Evolutionary conservation across 1,140 invertebrate genomes (phyloP).

Genomic region (Cecropterus lyciades): DNA sequence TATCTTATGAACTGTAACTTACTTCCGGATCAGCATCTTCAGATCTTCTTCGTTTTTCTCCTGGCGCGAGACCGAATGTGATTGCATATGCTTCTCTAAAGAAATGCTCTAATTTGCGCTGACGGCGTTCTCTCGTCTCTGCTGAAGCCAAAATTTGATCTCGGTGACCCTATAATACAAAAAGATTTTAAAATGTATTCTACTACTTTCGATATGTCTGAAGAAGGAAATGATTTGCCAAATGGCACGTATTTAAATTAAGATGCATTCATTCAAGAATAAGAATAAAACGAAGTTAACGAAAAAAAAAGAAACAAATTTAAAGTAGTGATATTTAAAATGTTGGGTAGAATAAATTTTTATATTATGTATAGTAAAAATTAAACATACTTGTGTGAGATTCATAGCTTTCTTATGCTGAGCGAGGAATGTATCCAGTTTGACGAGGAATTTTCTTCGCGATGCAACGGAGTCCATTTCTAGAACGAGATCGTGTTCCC

Average conservation of each 20-base stretch:
- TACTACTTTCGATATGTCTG: too few relatives aligned
- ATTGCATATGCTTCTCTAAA: slow-evolving; percentile 99
- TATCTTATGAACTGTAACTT: too few relatives aligned
- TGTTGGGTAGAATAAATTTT: too few relatives aligned
- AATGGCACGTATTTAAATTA: too few relatives aligned
- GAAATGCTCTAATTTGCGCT: slow-evolving; percentile 98
- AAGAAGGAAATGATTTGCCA: too few relatives aligned
- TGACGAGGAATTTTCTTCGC: slow-evolving; percentile 95
- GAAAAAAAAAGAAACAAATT: too few relatives aligned
- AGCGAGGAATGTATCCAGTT: slow-evolving; percentile 93
- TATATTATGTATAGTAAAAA: too few relatives aligned
- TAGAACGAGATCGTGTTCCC: slow-evolving; percentile 98
- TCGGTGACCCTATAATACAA: slow-evolving; percentile 81
- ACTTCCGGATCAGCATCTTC: slow-evolving; percentile 92
- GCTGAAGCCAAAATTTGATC: slow-evolving; percentile 97
- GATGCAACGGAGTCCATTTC: slow-evolving; percentile 94
- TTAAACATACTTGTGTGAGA: slow-evolving; percentile 84
- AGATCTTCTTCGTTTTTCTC: slow-evolving; percentile 88
- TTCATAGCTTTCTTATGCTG: slow-evolving; percentile 93
- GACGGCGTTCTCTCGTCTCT: slow-evolving; percentile 97
- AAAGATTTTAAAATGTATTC: too few relatives aligned
- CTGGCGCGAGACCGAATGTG: slow-evolving; percentile 93
- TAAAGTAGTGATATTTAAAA: too few relatives aligned
- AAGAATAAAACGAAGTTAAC: too few relatives aligned
- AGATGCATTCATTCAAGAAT: too few relatives aligned